Evolutionary conservation across 2,113 vertebrate species (phyloP).

Genomic region (Crotophaga sulcirostris): DNA sequence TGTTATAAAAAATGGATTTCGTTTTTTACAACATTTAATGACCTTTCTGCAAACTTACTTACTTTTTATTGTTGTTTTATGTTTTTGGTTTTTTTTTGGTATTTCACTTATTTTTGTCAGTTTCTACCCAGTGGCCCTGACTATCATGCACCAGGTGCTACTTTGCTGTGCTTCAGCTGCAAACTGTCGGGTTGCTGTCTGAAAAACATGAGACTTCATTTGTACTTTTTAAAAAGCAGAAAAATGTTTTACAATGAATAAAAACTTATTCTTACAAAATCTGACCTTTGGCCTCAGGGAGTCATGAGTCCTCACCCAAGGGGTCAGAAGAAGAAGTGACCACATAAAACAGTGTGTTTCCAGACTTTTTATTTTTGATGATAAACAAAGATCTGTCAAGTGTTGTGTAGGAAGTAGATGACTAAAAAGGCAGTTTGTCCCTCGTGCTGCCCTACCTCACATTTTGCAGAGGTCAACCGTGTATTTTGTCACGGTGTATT

Average conservation of each 20-base stretch:
- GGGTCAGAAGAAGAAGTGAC: neutral
- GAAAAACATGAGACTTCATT: neutral
- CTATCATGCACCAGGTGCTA: neutral
- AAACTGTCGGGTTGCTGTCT: neutral
- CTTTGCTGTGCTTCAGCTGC: neutral
- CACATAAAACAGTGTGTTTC: neutral
- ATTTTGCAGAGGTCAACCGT: neutral
- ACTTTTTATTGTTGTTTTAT: neutral
- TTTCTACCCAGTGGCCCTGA: neutral
- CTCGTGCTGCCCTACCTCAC: neutral
- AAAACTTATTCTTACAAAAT: neutral
- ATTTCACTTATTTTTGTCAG: neutral
- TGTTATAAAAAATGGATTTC: neutral
- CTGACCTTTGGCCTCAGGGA: neutral
- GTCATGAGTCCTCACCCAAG: rapidly evolving
- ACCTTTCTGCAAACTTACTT: neutral
- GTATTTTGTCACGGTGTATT: neutral
- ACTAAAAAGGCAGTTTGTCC: neutral
- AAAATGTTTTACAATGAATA: rapidly evolving
- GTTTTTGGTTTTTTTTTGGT: neutral
- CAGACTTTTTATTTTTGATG: neutral
- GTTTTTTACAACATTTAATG: neutral
- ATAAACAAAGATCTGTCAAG: neutral
- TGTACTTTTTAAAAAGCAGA: neutral
- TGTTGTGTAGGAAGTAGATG: rapidly evolving